Evolutionary conservation across 2,888 invertebrate species (phyloP), one percentile per base, ranked within the genome.

Genomic region (Thelaira solivaga): DNA sequence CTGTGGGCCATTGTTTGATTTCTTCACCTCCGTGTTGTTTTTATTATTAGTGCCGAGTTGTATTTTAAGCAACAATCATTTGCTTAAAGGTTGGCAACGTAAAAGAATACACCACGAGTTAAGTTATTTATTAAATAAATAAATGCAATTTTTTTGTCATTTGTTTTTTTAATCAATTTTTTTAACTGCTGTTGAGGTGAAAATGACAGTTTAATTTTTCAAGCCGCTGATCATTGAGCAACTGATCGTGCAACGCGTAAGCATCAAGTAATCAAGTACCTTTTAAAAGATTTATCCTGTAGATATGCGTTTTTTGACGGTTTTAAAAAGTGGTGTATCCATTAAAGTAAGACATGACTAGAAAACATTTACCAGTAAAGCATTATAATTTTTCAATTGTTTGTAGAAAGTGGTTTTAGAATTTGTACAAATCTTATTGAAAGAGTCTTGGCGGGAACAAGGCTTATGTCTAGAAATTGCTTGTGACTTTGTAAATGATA

Each of bases 401-500:
- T n/a, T 22, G 0, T 10, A 78, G 78, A 47, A 24, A 18, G 65
- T 55, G 1, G 62, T 65, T 4, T 1, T 47, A 1, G 59, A 65
- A 20, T 78, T 78, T 36, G 65, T 59, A 1, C 4, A 55, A 31
- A 26, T 41, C 26, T 6, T 74, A 11, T 16, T 71, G 1, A 16
- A 39, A n/a, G 36, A 59, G 8, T 78, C 69, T 2, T 65, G 51
- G 61, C 18, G 34, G 13, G 24, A 36, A 7, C 22, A 62, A 2
- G 43, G 62, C 4, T 41, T 81, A 8, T 39, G 57, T 24, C 10
- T 80, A 1, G 64, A 78, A n/a, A 4, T 78, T 2, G 20, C 69
- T n/a, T 43, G 73, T 24, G 26, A 78, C n/a, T 78, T 80, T 53
- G 51, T 77, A 4, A 55, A 73, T 36, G 73, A 73, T n/a, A 39